Base-by-base conservation (phyloP, 2,888 invertebrate species). In the Beris morrisii region DNA sequence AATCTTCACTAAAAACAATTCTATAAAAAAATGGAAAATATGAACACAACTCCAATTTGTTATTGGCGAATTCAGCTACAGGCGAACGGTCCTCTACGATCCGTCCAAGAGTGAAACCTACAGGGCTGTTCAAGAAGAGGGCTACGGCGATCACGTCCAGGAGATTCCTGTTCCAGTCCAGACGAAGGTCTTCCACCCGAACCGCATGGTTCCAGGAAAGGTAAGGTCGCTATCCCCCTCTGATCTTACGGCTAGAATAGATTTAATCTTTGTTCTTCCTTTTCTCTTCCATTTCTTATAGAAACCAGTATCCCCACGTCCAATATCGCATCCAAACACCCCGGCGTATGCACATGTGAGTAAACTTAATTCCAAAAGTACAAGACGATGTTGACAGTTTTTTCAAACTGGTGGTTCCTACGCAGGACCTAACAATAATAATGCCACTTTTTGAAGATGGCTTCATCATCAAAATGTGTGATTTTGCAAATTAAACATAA, bases 61-160 rank as follows among this genome's bases (percentile, higher is more conserved):
- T 56, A 56, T 56, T 56, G 55, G 55, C 55, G 48, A 56, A 52
- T 69, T 55, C 74, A 85, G 85, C 76, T 81, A 83, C 80, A 88
- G 87, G 85, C 88, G 88, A 80, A 87, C 89, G 72, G 82, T 88
- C 78, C 86, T 85, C 78, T 94, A 89, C 85, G 93, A 94, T 85
- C 93, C 93, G 73, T 89, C 91, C 79, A 88, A 90, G 84, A 93
- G 93, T 78, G 93, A 93, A 81, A 92, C 93, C 67, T 93, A 87
- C 86, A 90, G 88, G 84, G 92, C 91, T 75, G 86, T 94, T 71
- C 91, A 92, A 81, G 93, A 93, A 81, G 86, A 88, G 72, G 86
- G 87, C 73, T 77, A 78, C 69, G 88, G 87, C 70, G 87, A 86
- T 77, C 79, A 81, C 64, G 83, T 87, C 73, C 88, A 87, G 70